phyloP scores from a whole-genome alignment of 2,797 vertebrate genomes.

The Scleropages formosus region DNA sequence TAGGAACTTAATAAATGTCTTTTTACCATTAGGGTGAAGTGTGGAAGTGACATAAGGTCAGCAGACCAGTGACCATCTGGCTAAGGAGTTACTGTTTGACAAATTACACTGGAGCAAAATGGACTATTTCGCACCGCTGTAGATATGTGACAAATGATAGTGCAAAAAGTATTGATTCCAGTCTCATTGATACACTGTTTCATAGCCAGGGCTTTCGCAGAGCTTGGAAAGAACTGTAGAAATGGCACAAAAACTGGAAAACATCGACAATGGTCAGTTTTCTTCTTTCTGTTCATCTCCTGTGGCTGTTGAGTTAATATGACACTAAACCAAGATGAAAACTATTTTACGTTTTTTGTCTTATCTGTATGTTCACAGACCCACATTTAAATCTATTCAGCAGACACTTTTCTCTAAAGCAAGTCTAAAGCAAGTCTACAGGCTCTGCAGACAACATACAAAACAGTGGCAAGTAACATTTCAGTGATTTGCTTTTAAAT shows the following conservation, averaged over 20 bases:
- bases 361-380: too few relatives aligned
- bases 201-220: conserved; percentile 76
- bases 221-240: conserved; percentile 69
- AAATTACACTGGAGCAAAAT: conserved; percentile 92
- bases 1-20: neutral
- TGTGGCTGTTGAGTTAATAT: neutral
- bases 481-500: conserved; percentile 13
- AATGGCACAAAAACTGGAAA: conserved; percentile 53
- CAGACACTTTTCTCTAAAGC: too few relatives aligned
- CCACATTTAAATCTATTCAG: too few relatives aligned
- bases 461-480: neutral
- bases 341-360: too few relatives aligned
- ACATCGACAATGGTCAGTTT: conserved; percentile 56
- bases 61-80: conserved; percentile 46
- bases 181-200: conserved; percentile 91
- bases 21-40: conserved; percentile 39
- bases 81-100: conserved; percentile 79
- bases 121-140: conserved; percentile 97
- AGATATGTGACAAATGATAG: conserved; percentile 99
- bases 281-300: conserved; percentile 15
- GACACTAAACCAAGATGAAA: neutral
- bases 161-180: conserved; percentile 96
- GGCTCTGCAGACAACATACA: too few relatives aligned
- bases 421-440: too few relatives aligned
- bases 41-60: conserved; percentile 40